A percentile compares a stretch with the other conserved stretches of the same genome.
Evolutionary conservation across 2,113 vertebrate species (phyloP).

Genomic region (Danionella cerebrum): DNA sequence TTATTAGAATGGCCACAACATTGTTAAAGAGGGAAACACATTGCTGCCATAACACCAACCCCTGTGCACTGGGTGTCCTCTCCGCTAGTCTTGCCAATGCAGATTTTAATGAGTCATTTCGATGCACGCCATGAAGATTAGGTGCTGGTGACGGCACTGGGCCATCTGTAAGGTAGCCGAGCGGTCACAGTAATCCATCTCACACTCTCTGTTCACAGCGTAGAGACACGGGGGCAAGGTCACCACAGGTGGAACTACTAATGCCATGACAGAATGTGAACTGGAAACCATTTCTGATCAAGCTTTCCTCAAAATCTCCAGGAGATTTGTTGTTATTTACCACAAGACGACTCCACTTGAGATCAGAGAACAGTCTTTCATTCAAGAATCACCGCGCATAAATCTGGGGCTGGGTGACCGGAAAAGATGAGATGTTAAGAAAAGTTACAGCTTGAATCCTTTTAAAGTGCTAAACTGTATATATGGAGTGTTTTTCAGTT

Average conservation of each 20-base stretch:
- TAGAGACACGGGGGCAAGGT: slow-evolving; percentile 26
- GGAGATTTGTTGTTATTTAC: slow-evolving; percentile 7
- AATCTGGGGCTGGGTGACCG: neutral
- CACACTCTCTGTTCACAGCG: slow-evolving; percentile 17
- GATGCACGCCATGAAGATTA: slow-evolving; percentile 31
- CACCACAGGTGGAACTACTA: slow-evolving; percentile 32
- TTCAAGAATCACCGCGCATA: neutral
- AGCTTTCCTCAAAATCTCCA: slow-evolving; percentile 2
- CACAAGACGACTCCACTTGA: neutral
- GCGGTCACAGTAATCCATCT: slow-evolving; percentile 29
- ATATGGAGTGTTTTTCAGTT: slow-evolving; percentile 27
- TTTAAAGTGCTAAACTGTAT: slow-evolving; percentile 6
- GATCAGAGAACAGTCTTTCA: neutral
- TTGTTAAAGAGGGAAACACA: neutral
- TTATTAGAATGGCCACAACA: no score
- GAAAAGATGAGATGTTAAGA: neutral
- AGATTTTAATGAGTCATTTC: slow-evolving; percentile 40
- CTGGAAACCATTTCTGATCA: slow-evolving; percentile 12
- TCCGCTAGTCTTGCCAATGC: neutral
- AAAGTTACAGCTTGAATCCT: neutral
- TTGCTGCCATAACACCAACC: neutral
- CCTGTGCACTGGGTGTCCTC: neutral
- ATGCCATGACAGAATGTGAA: slow-evolving; percentile 13
- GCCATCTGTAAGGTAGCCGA: slow-evolving; percentile 41
- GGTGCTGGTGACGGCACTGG: slow-evolving; percentile 23